Evolutionary conservation across 1,140 invertebrate genomes (phyloP).

Genomic region (Leucophenga varia): DNA sequence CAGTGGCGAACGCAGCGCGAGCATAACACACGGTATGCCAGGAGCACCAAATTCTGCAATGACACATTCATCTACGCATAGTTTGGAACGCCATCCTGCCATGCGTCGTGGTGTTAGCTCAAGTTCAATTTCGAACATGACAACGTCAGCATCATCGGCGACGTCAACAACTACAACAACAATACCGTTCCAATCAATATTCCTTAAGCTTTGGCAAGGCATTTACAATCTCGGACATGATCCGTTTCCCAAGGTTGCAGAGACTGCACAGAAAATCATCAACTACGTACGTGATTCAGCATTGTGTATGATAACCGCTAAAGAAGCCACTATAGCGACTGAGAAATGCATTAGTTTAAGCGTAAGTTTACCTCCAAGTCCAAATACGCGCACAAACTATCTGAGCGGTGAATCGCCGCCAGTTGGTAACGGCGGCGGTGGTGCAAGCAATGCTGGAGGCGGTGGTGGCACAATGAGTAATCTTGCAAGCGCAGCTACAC

Average conservation of each 20-base stretch:
- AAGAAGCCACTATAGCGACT: conserved; percentile 46
- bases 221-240: conserved; percentile 76
- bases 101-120: conserved; percentile 22
- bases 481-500: not conserved
- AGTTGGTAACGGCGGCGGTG: conserved; percentile 5
- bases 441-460: not conserved
- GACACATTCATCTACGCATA: conserved; percentile 29
- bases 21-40: conserved; percentile 31
- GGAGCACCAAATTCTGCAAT: conserved; percentile 12
- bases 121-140: conserved; percentile 24
- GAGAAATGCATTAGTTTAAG: conserved; percentile 45
- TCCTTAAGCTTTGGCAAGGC: conserved; percentile 83
- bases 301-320: conserved; percentile 41
- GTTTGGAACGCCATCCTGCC: conserved; percentile 53
- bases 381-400: conserved; percentile 58
- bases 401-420: conserved; percentile 34
- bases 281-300: conserved; percentile 76
- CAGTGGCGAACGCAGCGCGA: conserved; percentile 34
- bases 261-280: conserved; percentile 75
- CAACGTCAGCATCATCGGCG: conserved; percentile 24
- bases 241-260: conserved; percentile 78
- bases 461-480: not conserved
- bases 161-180: conserved; percentile 31
- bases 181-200: conserved; percentile 66
- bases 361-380: conserved; percentile 61